Base-by-base conservation (phyloP, 1,140 invertebrate species). In the Paralvinella palmiformis region DNA sequence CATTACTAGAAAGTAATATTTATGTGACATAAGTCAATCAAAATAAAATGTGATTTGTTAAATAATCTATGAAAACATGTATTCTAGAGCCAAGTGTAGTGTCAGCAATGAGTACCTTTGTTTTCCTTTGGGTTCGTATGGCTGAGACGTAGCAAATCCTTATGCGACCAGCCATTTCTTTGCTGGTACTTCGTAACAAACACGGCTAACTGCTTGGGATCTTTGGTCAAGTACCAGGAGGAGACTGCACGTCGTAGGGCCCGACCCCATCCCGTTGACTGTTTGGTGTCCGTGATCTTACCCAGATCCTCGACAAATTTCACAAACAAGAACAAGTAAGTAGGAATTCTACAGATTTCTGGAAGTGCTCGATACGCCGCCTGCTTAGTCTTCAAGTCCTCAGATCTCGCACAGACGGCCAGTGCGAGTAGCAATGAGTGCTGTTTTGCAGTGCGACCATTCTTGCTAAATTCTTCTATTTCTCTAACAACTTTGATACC, bases 101-200 rank as follows among this genome's bases (percentile, higher is more conserved):
- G 17, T 32, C 20, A 32, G 37, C 33, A 29, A 41, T 29, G 7
- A 57, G 32, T 78, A 85, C 84, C 82, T 77, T 73, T 66, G n/a
- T n/a, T n/a, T 69, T 82, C 77, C 68, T 72, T 71, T 33, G 72
- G 62, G 66, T 83, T 83, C 6, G 83, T 63, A 79, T 88, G 87
- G 20, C 84, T 81, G 56, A 88, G 82, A 68, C 85, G 84, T 1
- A 89, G 73, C n/a, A 88, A 76, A 67, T 87, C 87, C 66, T 84
- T 85, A 72, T 89, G 87, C 2, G 85, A 84, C 76, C 86, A 86
- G 1, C 86, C 85, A 68, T 86, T 82, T 69, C 84, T 81, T 3
- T 83, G 79, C 65, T 80, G 82, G 27, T 83, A 85, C 73, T 83
- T 82, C 1, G 85, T 86, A 1, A 88, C 80, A 61, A 84, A 83